These are phyloP conservation scores for Ommatoiulus sabulosus DNA, from an alignment of 2,888 invertebrate genomes.

Conservation along the genomic window DNA sequence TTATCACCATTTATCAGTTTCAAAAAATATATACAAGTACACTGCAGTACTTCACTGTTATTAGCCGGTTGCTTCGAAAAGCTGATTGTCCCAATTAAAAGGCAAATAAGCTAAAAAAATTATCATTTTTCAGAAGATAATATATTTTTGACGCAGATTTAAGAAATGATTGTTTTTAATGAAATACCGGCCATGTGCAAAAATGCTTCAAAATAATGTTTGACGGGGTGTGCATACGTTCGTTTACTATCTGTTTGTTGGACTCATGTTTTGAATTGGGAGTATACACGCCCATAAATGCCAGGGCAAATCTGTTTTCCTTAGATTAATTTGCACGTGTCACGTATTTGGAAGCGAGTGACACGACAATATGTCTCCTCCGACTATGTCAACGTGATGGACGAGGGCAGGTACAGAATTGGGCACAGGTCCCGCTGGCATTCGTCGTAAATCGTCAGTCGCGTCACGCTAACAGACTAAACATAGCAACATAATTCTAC, in stretches of 20 bases:
- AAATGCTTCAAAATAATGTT: background rate
- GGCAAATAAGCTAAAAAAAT: too few relatives aligned
- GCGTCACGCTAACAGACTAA: background rate
- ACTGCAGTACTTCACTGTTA: too few relatives aligned
- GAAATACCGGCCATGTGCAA: background rate
- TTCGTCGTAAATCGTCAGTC: background rate
- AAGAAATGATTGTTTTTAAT: background rate
- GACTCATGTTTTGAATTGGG: constrained; percentile 1
- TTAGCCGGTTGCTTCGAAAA: too few relatives aligned
- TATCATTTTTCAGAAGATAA: background rate
- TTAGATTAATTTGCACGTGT: constrained; percentile 2
- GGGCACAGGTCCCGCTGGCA: constrained; percentile 12
- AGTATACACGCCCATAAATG: constrained; percentile 1
- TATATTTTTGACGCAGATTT: background rate
- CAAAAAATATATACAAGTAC: too few relatives aligned
- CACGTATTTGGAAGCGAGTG: background rate
- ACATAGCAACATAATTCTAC: background rate
- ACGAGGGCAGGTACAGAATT: constrained; percentile 13
- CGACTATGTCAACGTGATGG: constrained; percentile 3
- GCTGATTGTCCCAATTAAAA: too few relatives aligned
- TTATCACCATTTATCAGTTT: too few relatives aligned
- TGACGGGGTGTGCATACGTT: background rate
- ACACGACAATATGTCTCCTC: background rate
- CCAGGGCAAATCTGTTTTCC: background rate
- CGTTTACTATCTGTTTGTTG: background rate